Evolutionary conservation across 2,797 vertebrate species (phyloP).

Genomic region (Lepus townsendii): DNA sequence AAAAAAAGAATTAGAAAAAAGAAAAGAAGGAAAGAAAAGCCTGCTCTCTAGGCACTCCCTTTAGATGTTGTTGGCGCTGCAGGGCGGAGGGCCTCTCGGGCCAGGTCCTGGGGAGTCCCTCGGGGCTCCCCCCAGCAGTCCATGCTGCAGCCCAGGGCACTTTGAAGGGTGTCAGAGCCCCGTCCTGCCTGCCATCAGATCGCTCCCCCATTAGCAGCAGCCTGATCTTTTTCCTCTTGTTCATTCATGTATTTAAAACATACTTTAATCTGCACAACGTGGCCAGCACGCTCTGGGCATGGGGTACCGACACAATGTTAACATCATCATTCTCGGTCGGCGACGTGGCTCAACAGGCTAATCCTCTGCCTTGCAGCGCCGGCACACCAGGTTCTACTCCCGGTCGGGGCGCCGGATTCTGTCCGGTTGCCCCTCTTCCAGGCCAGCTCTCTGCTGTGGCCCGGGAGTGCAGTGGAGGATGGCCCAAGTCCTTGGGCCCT

Average conservation of each 20-base stretch:
- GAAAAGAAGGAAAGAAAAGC: slow-evolving; percentile 13
- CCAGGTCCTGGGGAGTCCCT: neutral
- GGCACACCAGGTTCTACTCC: too few relatives aligned
- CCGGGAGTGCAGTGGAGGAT: too few relatives aligned
- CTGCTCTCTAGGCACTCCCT: slow-evolving; percentile 71
- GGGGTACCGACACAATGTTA: neutral
- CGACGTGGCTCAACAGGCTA: too few relatives aligned
- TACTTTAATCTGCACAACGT: neutral
- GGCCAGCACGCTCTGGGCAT: neutral
- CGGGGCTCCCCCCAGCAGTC: neutral
- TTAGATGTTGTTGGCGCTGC: slow-evolving; percentile 58
- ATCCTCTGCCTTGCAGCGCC: too few relatives aligned
- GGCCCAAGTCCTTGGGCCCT: too few relatives aligned
- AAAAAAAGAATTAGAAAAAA: neutral
- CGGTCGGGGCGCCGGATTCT: too few relatives aligned
- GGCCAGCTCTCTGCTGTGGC: too few relatives aligned
- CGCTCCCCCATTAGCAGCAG: neutral
- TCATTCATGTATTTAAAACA: neutral
- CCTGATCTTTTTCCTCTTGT: neutral
- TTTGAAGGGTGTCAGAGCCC: neutral
- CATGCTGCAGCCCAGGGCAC: neutral
- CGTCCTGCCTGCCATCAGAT: neutral
- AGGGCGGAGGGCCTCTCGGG: slow-evolving; percentile 70
- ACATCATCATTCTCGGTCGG: neutral
- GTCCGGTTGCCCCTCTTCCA: too few relatives aligned